Evolutionary conservation across 2,888 invertebrate species (phyloP).

Genomic region (Drosophila nr. fundita): DNA sequence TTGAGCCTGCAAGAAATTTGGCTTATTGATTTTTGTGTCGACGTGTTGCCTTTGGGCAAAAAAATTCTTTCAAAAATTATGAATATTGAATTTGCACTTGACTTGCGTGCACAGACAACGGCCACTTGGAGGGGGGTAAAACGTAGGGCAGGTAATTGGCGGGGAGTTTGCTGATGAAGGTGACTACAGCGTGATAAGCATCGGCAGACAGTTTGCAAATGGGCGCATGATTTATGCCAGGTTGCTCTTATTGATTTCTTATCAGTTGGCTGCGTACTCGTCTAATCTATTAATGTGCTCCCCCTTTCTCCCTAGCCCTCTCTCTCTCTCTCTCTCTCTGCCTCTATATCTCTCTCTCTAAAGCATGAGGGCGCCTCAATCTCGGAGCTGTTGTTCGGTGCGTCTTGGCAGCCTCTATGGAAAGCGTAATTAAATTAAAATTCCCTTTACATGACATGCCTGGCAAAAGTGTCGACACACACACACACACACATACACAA

Average conservation of each 20-base stretch:
- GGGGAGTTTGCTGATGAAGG: conserved; percentile 8
- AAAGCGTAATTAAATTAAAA: conserved; percentile 79
- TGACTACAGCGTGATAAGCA: conserved; percentile 57
- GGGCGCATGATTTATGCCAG: conserved; percentile 69
- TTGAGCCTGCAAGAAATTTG: conserved; percentile 42
- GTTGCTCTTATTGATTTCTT: conserved; percentile 72
- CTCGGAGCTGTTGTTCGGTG: conserved; percentile 18
- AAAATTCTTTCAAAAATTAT: conserved; percentile 68
- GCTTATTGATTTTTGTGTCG: conserved; percentile 67
- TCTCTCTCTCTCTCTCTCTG: not conserved
- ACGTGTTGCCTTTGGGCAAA: conserved; percentile 40
- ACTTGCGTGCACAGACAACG: not conserved
- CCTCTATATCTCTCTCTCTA: not conserved
- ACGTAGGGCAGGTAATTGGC: not conserved
- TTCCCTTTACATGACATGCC: conserved; percentile 76
- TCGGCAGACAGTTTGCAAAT: conserved; percentile 58
- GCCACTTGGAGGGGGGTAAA: not conserved
- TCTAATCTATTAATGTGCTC: conserved; percentile 65
- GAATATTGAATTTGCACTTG: conserved; percentile 72
- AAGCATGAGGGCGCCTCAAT: conserved; percentile 29
- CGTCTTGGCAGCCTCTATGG: conserved; percentile 32
- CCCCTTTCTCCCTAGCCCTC: not conserved
- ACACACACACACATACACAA: conserved; percentile 45
- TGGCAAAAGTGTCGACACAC: conserved; percentile 64
- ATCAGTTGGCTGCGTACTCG: conserved; percentile 42